Conservation (phyloP, 37 sponge, comb jelly and placozoan genomes). For the Eunapius fragilis region DNA sequence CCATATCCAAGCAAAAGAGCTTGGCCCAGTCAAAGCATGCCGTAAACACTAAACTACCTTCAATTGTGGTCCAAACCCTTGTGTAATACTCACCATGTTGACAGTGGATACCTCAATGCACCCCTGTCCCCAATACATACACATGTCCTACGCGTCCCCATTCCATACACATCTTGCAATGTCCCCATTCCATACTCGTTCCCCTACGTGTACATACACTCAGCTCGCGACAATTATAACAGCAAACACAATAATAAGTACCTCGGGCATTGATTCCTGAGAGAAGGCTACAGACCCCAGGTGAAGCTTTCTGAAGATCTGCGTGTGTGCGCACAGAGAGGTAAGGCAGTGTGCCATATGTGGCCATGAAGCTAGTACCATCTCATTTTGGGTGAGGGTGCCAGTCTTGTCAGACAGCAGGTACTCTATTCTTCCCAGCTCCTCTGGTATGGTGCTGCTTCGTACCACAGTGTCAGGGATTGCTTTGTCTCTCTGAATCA, state of each 20-base stretch:
- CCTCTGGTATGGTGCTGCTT: slow-evolving; percentile 95
- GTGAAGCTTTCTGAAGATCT: slow-evolving; percentile 89
- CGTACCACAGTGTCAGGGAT: slow-evolving; percentile 91
- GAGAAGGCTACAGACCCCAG: slow-evolving; percentile 81
- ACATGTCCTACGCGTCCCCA: background rate
- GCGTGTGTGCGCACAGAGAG: too few relatives aligned
- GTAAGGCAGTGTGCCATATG: slow-evolving; percentile 5
- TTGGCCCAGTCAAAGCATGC: background rate
- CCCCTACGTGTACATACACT: background rate
- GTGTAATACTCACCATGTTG: too few relatives aligned
- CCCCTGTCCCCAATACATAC: background rate
- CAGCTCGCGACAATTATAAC: slow-evolving; percentile 3
- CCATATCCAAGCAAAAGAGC: background rate
- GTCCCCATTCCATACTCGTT: background rate
- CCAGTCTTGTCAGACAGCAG: slow-evolving; percentile 94
- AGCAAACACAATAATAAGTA: slow-evolving; percentile 5
- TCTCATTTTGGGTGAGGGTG: slow-evolving; percentile 94
- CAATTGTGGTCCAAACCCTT: background rate
- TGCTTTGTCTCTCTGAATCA: slow-evolving; percentile 79
- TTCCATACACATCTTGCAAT: background rate
- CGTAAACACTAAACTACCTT: background rate
- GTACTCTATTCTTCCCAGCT: slow-evolving; percentile 89
- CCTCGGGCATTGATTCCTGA: slow-evolving; percentile 81
- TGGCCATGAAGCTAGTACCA: slow-evolving; percentile 53
- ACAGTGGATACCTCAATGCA: too few relatives aligned